phyloP scores from a whole-genome alignment of 2,888 invertebrate genomes.

The Thumatha senex region DNA sequence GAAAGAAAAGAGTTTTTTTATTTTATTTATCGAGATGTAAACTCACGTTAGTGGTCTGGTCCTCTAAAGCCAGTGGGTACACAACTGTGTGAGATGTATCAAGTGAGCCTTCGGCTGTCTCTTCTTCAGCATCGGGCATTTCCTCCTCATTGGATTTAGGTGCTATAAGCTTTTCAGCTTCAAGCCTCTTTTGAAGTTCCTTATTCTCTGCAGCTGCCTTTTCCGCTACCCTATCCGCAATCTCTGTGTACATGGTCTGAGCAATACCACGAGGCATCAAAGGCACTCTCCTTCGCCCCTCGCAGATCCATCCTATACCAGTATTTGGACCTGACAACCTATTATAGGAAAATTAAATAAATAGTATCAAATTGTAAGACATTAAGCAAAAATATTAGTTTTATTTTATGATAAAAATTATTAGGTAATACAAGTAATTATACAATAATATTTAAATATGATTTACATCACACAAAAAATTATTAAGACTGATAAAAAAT shows the following conservation, averaged over 20 bases:
- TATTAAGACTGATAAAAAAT: too few species aligned
- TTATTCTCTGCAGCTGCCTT: conserved; percentile 65
- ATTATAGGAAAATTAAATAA: conserved; percentile 1
- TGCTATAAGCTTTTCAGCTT: conserved; percentile 63
- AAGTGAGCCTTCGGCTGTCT: conserved; percentile 56
- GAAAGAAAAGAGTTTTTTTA: background rate
- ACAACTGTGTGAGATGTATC: conserved; percentile 59
- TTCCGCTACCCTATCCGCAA: conserved; percentile 91
- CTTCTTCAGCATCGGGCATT: conserved; percentile 54
- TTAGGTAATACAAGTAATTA: too few species aligned
- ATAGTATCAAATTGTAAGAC: background rate
- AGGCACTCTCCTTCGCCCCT: conserved; percentile 93
- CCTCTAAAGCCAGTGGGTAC: conserved; percentile 76
- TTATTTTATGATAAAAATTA: background rate
- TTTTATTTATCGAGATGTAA: background rate
- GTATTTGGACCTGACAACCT: conserved; percentile 87
- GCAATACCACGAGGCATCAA: conserved; percentile 92
- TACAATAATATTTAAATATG: too few species aligned
- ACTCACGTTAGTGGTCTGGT: conserved; percentile 68
- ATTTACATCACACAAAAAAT: too few species aligned
- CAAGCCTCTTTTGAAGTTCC: conserved; percentile 64
- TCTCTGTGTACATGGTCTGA: conserved; percentile 91
- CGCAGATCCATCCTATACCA: conserved; percentile 91
- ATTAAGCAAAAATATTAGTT: background rate
- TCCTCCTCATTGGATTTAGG: conserved; percentile 66